A percentile compares a stretch with the other conserved stretches of the same genome.
These are phyloP conservation scores for Phalacrocorax pelagicus DNA, from an alignment of 2,113 vertebrate genomes.

Conservation along the genomic window DNA sequence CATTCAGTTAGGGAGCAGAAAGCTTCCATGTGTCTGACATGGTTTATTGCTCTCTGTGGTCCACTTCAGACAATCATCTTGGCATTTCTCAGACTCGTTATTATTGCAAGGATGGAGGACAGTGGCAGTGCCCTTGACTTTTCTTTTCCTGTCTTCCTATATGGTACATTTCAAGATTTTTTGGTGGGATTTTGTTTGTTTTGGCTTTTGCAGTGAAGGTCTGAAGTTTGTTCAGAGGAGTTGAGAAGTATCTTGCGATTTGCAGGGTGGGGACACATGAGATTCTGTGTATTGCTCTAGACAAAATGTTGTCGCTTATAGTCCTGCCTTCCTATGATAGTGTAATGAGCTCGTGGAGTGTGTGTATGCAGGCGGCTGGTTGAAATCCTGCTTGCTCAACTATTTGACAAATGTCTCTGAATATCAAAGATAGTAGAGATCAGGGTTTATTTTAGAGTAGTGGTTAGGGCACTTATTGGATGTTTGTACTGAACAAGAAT, in stretches of 20 bases:
- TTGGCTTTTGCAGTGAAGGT: not conserved
- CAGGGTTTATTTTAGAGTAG: not conserved
- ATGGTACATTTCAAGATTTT: not conserved
- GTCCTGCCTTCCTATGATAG: not conserved
- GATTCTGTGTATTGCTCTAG: not conserved
- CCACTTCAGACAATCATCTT: not conserved
- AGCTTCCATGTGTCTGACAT: not conserved
- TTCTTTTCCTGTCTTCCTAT: not conserved
- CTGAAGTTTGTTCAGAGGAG: not conserved
- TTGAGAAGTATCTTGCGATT: not conserved
- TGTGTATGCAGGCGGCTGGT: not conserved
- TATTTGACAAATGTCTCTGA: not conserved
- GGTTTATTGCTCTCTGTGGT: not conserved
- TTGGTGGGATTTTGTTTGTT: not conserved
- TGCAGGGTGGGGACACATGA: not conserved
- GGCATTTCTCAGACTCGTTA: not conserved
- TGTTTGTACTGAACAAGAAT: not conserved
- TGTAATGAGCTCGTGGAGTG: accelerated
- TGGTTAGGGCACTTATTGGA: not conserved
- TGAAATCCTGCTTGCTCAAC: not conserved
- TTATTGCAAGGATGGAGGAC: not conserved
- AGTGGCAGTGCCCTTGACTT: not conserved
- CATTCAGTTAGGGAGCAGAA: not conserved
- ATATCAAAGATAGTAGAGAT: not conserved
- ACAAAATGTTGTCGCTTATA: not conserved